Base-by-base conservation (phyloP, 2,113 vertebrate genomes). In the Merops nubicus region DNA sequence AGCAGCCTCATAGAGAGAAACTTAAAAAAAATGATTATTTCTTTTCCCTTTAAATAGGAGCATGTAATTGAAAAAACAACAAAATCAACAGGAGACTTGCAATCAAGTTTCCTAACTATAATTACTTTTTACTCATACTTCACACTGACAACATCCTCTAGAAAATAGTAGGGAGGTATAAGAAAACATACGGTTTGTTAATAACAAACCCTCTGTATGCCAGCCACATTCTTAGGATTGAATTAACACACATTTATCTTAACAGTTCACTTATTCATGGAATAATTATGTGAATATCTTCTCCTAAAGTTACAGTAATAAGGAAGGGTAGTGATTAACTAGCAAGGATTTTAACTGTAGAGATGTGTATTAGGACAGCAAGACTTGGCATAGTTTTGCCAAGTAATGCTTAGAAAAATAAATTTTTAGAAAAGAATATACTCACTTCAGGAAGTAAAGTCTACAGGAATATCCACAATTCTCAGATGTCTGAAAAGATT, bases 401-500 rank as follows among this genome's bases (percentile, higher is more conserved):
- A 94, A 85, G 86, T 53, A 67, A 75, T 91, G 93, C 87, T 96
- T 74, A 93, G 36, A 78, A 90, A 88, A 94, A 75, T 26, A 88
- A 54, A 56, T 68, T 91, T 96, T 93, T 91, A 96, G 73, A 92
- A 96, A 95, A 97, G 40, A 80, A 90, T 96, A 95, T 95, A 96
- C 88, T 96, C 91, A 93, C 87, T 97, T 96, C 89, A 81, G 34
- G 93, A 89, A 96, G 95, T 88, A 95, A 96, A 95, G 79, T 86
- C 91, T 95, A 96, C 91, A 97, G 93, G 94, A 95, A 97, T 94
- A 96, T 93, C 88, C 88, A 96, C 70, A 94, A 91, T 86, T 97
- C 93, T 94, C 92, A 96, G 90, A 89, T 92, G 91, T 93, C 93
- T 96, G 91, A 87, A 95, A 94, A 97, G 93, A 96, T 94, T 89